Evolutionary conservation across 2,888 invertebrate species (phyloP), one percentile per base, ranked within the genome.

Genomic region (Cerceris ruficornis): DNA sequence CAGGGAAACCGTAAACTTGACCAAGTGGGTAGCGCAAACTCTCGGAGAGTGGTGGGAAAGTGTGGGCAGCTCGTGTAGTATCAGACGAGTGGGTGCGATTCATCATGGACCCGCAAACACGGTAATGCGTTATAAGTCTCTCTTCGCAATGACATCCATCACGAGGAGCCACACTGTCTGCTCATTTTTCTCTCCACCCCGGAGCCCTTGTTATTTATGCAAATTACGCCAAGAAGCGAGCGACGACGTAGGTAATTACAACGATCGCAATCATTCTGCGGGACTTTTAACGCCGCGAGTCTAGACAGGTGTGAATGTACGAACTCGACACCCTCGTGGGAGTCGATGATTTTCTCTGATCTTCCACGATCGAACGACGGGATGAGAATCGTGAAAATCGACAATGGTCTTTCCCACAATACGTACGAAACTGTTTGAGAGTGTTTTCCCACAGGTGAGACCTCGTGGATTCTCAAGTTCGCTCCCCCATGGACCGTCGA

Each of bases 11-110:
- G 75, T 71, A 86, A 88, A 86, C 85, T 83, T 79, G 72, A 75
- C 85, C 86, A 87, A 88, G 86, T 87, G 86, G 86, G 78, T 80
- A 81, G 87, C 82, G 80, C 82, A 67, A 79, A 74, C 66, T 75
- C 85, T 82, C 81, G 87, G 86, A 85, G 84, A 81, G 78, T 82
- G 81, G 80, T 74, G 74, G 85, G 77, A 77, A 81, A 74, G 83
- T 84, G 86, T 85, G 83, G 86, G 84, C 55, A 84, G 85, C 57
- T 76, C 75, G 69, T 68, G 80, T 28, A 71, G 80, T 75, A 86
- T 83, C 84, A 86, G 78, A 80, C 87, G 80, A 79, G 80, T 82
- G 81, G 82, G 84, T 83, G 86, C 83, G 79, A 86, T 84, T 81
- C 86, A 87, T 87, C 86, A 82, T 72, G 59, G 39, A 57, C 66